Base-by-base conservation (phyloP, 2,113 vertebrate genomes). In the Hyaena hyaena region DNA sequence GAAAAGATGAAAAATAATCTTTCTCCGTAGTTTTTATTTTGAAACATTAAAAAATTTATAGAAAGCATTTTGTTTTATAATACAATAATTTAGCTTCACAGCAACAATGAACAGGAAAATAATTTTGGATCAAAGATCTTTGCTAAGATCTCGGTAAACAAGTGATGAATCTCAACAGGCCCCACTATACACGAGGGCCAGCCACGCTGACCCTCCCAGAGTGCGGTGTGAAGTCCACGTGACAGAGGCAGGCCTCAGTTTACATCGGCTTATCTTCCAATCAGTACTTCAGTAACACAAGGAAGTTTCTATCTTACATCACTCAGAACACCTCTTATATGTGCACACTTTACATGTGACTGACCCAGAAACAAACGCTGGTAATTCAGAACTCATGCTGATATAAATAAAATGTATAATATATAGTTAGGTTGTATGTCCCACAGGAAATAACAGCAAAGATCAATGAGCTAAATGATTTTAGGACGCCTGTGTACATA, bases 1-100 rank as follows among this genome's bases (percentile, higher is more conserved):
- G 84, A 92, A 92, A 90, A 93, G 31, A 92, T 39, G 23, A 92
- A 95, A 95, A 68, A 50, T 71, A 73, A 73, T n/a, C 69, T 83
- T 83, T 73, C 95, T 26, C 16, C 3, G 23, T 65, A 86, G 87
- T 28, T 96, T 77, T 97, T 68, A 80, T 88, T 85, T 76, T 82
- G 11, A 65, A 93, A 83, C 21, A 96, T 68, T 96, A 76, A 87
- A 33, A 86, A 53, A 10, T 88, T 73, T 91, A 50, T n/a, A 79
- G 33, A 66, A 95, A 74, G 28, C 4, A 74, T 26, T 87, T 90
- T 95, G 45, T 96, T 95, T 79, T 69, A 4, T 66, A 94, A 65
- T 83, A 90, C 86, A 71, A 68, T 90, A 90, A 65, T 39, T 83
- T 55, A 66, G n/a, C 5, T 90, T 96, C 65, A 69, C 5, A 90